Percentiles rank a stretch among this genome's conserved stretches.
These are phyloP conservation scores for Drosophila nr. perissopoda DNA, from an alignment of 2,888 invertebrate genomes.

Conservation along the genomic window DNA sequence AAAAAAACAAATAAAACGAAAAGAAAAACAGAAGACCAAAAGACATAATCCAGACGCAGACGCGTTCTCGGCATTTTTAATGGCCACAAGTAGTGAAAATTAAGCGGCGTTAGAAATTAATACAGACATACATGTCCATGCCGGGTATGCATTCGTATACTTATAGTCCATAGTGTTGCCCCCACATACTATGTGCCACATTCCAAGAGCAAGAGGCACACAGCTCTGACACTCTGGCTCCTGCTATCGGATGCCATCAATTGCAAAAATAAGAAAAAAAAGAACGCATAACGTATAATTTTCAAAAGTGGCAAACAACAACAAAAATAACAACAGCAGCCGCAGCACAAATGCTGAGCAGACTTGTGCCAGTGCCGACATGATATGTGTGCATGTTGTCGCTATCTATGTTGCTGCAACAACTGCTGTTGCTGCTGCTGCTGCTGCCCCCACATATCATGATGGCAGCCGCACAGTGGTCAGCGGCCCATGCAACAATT, in stretches of 20 bases:
- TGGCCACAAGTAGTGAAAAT: slow-evolving; percentile 70
- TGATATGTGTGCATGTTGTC: slow-evolving; percentile 41
- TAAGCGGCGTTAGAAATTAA: slow-evolving; percentile 80
- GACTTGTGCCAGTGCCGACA: slow-evolving; percentile 51
- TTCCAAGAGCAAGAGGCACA: slow-evolving; percentile 45
- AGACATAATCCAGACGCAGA: slow-evolving; percentile 47
- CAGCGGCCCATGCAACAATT: slow-evolving; percentile 18
- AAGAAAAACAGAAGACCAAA: slow-evolving; percentile 10
- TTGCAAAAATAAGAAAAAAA: slow-evolving; percentile 60
- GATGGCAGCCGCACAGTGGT: slow-evolving; percentile 57
- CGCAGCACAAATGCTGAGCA: slow-evolving; percentile 48
- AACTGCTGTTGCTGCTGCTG: slow-evolving; percentile 29
- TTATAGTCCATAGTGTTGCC: slow-evolving; percentile 7
- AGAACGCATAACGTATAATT: slow-evolving; percentile 73
- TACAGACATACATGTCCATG: slow-evolving; percentile 58
- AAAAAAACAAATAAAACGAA: not conserved
- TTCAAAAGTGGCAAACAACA: slow-evolving; percentile 75
- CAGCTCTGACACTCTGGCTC: slow-evolving; percentile 45
- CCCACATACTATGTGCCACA: slow-evolving; percentile 37
- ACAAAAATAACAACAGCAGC: slow-evolving; percentile 33
- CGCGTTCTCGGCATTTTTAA: slow-evolving; percentile 57
- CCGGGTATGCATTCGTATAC: slow-evolving; percentile 1
- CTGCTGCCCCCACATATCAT: slow-evolving; percentile 60
- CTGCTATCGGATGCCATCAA: slow-evolving; percentile 79
- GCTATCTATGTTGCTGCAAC: slow-evolving; percentile 11